Base-by-base conservation (phyloP, 2,113 vertebrate genomes). In the Nestor notabilis region DNA sequence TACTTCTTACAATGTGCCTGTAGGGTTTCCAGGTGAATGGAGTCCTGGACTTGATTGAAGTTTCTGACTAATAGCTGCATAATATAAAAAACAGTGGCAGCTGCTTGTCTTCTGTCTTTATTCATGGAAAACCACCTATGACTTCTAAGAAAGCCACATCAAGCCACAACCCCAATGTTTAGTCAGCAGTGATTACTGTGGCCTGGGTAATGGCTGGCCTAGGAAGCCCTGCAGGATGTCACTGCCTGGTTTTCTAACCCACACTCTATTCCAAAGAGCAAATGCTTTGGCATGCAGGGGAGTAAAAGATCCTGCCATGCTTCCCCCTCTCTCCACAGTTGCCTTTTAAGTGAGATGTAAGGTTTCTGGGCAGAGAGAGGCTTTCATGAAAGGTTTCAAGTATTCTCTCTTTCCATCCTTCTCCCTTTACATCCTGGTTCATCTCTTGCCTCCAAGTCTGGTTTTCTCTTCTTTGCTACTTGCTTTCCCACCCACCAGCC, bases 401-500 rank as follows among this genome's bases (percentile, higher is more conserved):
- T 66, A 31, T 78, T 96, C 94, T 90, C 18, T 82, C 50, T 82
- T 93, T 66, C 69, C 58, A 68, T 25, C 7, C 20, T 41, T 83
- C 20, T 78, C 27, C 25, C n/a, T 95, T 88, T 75, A 55, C 70
- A 81, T 83, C 69, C 58, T 74, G 55, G 90, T 95, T 96, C 87
- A 87, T 89, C 82, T 96, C 84, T 61, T 83, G 88, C 87, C 33
- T 97, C 43, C 44, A 92, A 96, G 77, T 66, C 56, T 94, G 92
- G 65, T 90, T 97, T 90, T 96, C 72, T 83, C 84, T 49, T 71
- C 80, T 87, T 71, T 61, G 66, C 53, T 89, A 19, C 89, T 98
- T 95, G 65, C 91, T 90, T 98, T 95, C 89, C 93, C 94, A 87
- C 97, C 96, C 97, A 97, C 97, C 46, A 35, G 89, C 95, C 96